Conservation (phyloP, 1,140 invertebrate genomes). For the Marisa cornuarietis region DNA sequence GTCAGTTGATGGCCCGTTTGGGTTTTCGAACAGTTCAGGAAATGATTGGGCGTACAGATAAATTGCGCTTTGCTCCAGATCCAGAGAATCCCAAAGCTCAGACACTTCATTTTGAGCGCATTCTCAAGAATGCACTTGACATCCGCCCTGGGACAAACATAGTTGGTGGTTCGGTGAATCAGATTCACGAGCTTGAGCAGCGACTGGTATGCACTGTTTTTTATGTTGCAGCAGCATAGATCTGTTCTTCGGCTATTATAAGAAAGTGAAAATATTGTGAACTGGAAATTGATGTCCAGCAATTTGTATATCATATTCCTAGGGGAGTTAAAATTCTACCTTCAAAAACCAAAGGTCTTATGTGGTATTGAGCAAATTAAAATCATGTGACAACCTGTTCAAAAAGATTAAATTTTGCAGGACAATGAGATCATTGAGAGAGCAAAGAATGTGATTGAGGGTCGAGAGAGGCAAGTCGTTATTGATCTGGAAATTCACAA, state of each 20-base stretch:
- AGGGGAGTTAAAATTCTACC: no score
- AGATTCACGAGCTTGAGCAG: slow-evolving; percentile 93
- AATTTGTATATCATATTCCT: no score
- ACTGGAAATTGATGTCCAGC: no score
- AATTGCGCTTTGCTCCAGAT: slow-evolving; percentile 70
- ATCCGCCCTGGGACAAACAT: slow-evolving; percentile 91
- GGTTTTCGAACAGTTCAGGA: slow-evolving; percentile 92
- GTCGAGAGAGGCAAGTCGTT: slow-evolving; percentile 74
- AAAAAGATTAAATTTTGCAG: slow-evolving; percentile 41
- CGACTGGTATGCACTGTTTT: slow-evolving; percentile 69
- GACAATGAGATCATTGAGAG: slow-evolving; percentile 87
- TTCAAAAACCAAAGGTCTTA: no score
- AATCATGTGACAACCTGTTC: background rate
- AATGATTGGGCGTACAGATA: slow-evolving; percentile 91
- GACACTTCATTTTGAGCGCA: slow-evolving; percentile 83
- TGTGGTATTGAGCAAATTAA: no score
- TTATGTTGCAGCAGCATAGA: no score
- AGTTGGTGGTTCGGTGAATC: slow-evolving; percentile 82
- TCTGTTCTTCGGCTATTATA: no score
- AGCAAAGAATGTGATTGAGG: slow-evolving; percentile 79
- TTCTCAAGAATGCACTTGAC: slow-evolving; percentile 89
- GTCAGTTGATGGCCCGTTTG: slow-evolving; percentile 87
- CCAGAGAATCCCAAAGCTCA: slow-evolving; percentile 80
- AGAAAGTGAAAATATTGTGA: no score
- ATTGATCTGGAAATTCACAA: slow-evolving; percentile 89